A percentile compares a stretch with the other conserved stretches of the same genome.
phyloP scores from a whole-genome alignment of 2,797 vertebrate species.

The Platalea minor region DNA sequence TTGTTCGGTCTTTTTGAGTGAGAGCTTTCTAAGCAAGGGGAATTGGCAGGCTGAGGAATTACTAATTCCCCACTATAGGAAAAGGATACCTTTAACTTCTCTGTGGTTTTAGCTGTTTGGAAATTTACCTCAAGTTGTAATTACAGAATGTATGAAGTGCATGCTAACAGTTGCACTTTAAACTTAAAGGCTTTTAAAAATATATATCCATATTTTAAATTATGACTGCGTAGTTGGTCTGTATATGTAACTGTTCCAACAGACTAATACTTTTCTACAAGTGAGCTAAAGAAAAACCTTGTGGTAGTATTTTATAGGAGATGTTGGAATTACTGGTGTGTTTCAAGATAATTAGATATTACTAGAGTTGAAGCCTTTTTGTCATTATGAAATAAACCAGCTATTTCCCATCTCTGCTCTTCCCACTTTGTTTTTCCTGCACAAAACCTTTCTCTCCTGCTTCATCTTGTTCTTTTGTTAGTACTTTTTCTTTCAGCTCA shows the following conservation, averaged over 20 bases:
- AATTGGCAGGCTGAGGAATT: neutral
- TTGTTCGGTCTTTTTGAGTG: neutral
- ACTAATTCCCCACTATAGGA: neutral
- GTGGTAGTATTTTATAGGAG: neutral
- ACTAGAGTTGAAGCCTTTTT: neutral
- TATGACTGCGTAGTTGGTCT: neutral
- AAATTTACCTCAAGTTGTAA: neutral
- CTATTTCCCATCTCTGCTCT: neutral
- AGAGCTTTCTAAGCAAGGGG: neutral
- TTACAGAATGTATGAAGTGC: neutral
- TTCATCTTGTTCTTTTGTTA: neutral
- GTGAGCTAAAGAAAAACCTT: neutral
- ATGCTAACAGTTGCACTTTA: neutral
- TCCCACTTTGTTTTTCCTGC: neutral
- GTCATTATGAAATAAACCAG: neutral
- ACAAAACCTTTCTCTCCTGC: neutral
- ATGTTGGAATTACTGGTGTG: neutral
- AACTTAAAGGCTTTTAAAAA: neutral
- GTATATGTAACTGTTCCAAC: neutral
- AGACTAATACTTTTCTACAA: neutral
- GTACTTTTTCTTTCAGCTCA: neutral
- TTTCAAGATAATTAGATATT: neutral
- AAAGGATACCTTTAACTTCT: neutral
- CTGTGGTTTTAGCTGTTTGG: neutral
- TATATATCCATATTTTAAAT: neutral